Conservation (phyloP, 2,888 invertebrate species). For the Biston betularia region DNA sequence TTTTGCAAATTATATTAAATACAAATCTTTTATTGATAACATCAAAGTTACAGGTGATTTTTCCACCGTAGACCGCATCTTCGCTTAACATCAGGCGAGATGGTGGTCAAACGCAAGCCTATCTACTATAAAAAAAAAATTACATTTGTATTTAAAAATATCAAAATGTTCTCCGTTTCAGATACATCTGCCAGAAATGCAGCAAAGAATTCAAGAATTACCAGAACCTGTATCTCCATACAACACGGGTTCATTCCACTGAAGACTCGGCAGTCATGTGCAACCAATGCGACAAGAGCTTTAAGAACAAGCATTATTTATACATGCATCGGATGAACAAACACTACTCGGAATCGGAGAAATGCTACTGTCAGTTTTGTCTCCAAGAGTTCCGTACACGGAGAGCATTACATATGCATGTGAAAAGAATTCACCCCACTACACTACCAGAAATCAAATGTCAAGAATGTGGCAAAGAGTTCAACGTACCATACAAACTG, state of each 20-base stretch:
- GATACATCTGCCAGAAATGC: conserved; percentile 75
- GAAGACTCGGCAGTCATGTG: conserved; percentile 77
- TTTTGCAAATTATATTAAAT: too few relatives aligned
- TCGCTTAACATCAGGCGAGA: too few relatives aligned
- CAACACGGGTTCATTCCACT: conserved; percentile 76
- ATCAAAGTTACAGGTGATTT: too few relatives aligned
- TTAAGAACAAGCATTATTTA: conserved; percentile 80
- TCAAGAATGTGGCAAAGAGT: conserved; percentile 73
- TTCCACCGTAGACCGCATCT: too few relatives aligned
- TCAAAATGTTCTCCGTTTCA: conserved; percentile 1
- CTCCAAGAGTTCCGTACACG: conserved; percentile 76
- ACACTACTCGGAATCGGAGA: conserved; percentile 78
- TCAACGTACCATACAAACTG: conserved; percentile 75
- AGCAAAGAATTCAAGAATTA: conserved; percentile 80
- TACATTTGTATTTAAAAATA: too few relatives aligned
- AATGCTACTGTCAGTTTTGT: conserved; percentile 78
- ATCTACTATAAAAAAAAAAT: too few relatives aligned
- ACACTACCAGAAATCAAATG: conserved; percentile 78
- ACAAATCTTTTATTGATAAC: too few relatives aligned
- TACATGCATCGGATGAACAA: conserved; percentile 84
- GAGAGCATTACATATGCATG: conserved; percentile 76
- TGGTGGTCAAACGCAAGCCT: too few relatives aligned
- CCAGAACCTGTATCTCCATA: conserved; percentile 77
- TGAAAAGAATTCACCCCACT: conserved; percentile 72
- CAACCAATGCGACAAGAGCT: conserved; percentile 76